Evolutionary conservation across 1,140 invertebrate species (phyloP), one percentile per base, ranked within the genome.

Genomic region (Hyles euphorbiae): DNA sequence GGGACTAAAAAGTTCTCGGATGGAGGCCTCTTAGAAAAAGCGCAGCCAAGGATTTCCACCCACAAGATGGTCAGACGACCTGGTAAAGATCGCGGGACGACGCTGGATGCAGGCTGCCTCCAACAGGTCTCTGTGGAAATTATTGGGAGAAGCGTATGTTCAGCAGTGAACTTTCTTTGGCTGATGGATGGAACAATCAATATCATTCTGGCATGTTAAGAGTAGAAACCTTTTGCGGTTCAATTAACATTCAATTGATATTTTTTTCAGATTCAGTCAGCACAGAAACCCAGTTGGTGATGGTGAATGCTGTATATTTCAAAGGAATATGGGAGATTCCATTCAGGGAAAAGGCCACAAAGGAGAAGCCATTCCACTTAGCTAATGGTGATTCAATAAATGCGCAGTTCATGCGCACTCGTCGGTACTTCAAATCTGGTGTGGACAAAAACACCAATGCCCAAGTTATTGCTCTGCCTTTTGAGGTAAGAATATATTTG

Each of bases 271-370:
- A 79, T 60, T 66, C 68, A 45, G 44, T 94, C 5, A 70, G 75
- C 55, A 45, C 74, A 0, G 80, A 89, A n/a, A 93, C 92, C 0
- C 83, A 87, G 53, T 54, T 94, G 8, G 69, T 96, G 0, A 71
- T 96, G 4, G 91, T 92, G 0, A 96, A 95, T 68, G 93, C 93
- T 1, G 83, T 96, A 11, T 95, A 94, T 70, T 96, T 96, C 83
- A 95, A 95, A 76, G 94, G 93, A 10, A 70, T 83, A 2, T 96
- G 95, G 95, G 81, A 91, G 51, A 87, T 88, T 1, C 82, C 91
- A 6, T 96, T 96, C 67, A 89, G 92, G 61, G 74, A 76, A 8
- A 72, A 84, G 34, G 58, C 70, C 0, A 95, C 94, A 1, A 64
- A 58, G 6, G 34, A 70, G 0, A 66, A 78, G 32, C 90, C 89